A percentile compares a stretch with the other conserved stretches of the same genome.
Conservation (phyloP, 2,113 vertebrate genomes). For the Callaeas wilsoni region DNA sequence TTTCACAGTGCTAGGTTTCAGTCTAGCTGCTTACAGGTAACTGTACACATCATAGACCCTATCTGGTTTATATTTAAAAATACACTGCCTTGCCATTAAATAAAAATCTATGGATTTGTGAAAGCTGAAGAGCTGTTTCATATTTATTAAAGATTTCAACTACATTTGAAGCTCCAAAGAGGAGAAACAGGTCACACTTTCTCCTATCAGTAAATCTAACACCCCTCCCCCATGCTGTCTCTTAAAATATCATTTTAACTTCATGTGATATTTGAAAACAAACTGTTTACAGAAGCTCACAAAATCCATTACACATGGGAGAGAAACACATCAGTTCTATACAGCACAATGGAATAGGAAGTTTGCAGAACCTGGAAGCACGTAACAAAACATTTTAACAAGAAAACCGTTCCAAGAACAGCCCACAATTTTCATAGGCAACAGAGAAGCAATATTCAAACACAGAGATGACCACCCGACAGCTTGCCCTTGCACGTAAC, state of each 20-base stretch:
- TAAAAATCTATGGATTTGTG: background rate
- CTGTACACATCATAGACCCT: background rate
- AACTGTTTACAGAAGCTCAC: background rate
- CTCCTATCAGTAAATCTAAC: background rate
- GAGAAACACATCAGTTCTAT: background rate
- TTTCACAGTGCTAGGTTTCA: background rate
- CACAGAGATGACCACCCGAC: background rate
- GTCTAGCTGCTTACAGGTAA: background rate
- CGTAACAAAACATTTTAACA: background rate
- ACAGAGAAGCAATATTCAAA: background rate
- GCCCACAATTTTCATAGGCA: background rate
- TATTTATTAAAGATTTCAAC: background rate
- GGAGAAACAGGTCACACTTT: background rate
- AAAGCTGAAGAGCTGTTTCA: background rate
- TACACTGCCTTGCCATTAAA: background rate
- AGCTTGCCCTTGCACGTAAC: background rate
- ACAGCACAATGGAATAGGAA: background rate
- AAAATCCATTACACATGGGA: background rate
- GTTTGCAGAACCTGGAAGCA: background rate
- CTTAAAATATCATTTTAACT: background rate
- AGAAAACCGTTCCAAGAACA: background rate
- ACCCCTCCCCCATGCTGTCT: fast-evolving
- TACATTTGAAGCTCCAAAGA: background rate
- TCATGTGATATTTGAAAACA: background rate
- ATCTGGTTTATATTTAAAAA: background rate